phyloP scores from a whole-genome alignment of 2,797 vertebrate species.

The Leptoclinus maculatus region DNA sequence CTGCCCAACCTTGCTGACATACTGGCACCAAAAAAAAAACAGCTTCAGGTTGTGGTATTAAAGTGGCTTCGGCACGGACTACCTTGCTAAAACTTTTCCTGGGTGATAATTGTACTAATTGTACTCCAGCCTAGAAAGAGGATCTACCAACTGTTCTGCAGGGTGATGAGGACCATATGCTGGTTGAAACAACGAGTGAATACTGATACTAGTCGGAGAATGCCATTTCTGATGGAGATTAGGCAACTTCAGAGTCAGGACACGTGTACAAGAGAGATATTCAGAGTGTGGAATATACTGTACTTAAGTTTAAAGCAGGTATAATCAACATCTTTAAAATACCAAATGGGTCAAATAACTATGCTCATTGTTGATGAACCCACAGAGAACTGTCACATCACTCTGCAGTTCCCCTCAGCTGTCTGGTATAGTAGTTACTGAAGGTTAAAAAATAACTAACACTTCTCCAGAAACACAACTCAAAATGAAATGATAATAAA shows the following conservation, averaged over 20 bases:
- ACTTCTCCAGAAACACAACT: background rate
- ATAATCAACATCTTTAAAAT: background rate
- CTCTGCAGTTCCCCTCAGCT: background rate
- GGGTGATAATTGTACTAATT: constrained; percentile 35
- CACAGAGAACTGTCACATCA: background rate
- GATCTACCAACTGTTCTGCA: constrained; percentile 31
- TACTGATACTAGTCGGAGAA: constrained; percentile 32
- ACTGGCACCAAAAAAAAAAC: background rate
- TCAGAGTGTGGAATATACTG: background rate
- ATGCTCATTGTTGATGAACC: background rate
- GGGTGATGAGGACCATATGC: constrained; percentile 50
- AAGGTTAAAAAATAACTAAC: no score
- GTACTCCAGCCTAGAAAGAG: constrained; percentile 13
- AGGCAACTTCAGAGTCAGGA: constrained; percentile 33
- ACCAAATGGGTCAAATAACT: background rate
- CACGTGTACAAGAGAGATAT: background rate
- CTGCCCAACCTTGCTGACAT: background rate
- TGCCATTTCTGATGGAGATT: constrained; percentile 33
- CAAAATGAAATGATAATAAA: constrained; percentile 10
- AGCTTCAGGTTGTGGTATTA: background rate
- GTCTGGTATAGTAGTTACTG: background rate
- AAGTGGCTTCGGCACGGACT: background rate
- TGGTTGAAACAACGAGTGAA: constrained; percentile 21
- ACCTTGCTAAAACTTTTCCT: constrained; percentile 23
- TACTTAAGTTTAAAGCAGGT: background rate